Conservation (phyloP, 1,140 invertebrate genomes). For the Drosophila willistoni region DNA sequence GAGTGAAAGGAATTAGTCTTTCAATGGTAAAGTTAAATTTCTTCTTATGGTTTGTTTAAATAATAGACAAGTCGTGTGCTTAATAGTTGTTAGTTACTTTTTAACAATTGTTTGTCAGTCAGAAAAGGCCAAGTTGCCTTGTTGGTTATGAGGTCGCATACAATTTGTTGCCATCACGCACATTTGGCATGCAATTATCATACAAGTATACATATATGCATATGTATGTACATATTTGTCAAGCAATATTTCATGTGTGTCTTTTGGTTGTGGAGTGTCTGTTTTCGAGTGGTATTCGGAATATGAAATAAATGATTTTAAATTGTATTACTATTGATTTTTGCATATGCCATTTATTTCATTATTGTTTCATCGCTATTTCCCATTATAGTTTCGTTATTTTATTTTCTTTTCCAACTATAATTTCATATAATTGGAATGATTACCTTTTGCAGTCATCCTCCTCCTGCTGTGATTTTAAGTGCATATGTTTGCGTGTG, state of each 20-base stretch:
- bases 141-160: conserved; percentile 42
- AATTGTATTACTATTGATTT: conserved; percentile 46
- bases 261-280: too few species aligned
- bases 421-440: neutral
- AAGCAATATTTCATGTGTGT: neutral
- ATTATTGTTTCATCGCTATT: conserved; percentile 17
- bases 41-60: neutral
- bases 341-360: conserved; percentile 2
- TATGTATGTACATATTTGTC: neutral
- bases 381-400: neutral
- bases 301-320: conserved; percentile 31
- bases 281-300: conserved; percentile 1
- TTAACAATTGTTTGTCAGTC: conserved; percentile 22
- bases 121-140: neutral
- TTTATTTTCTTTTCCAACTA: neutral
- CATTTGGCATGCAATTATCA: conserved; percentile 44
- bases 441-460: neutral
- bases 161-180: conserved; percentile 45
- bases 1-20: too few species aligned
- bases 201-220: too few species aligned
- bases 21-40: neutral
- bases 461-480: neutral
- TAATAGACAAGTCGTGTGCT: neutral
- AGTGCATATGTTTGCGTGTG: neutral
- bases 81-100: neutral